A percentile compares a stretch with the other conserved stretches of the same genome.
These are phyloP conservation scores for Bombus cullumanus DNA, from an alignment of 1,140 invertebrate genomes.

Conservation along the genomic window DNA sequence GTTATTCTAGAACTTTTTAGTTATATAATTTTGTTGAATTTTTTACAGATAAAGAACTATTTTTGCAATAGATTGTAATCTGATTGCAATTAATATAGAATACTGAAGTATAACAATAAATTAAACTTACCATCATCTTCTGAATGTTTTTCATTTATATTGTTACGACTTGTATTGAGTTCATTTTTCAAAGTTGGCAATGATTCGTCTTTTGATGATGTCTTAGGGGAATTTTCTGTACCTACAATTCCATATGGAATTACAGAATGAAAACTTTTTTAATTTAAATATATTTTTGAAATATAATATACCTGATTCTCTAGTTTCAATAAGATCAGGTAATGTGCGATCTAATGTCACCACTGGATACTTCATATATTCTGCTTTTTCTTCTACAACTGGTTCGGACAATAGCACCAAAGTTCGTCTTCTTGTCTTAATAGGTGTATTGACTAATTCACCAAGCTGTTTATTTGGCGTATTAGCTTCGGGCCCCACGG, in stretches of 20 bases:
- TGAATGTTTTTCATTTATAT: constrained; percentile 28
- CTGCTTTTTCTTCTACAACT: constrained; percentile 64
- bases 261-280: background rate
- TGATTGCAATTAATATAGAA: background rate
- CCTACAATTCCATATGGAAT: background rate
- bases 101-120: background rate
- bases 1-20: constrained; percentile 10
- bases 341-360: constrained; percentile 43
- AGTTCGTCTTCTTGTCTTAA: constrained; percentile 57
- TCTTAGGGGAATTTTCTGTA: no score
- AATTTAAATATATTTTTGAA: background rate
- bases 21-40: constrained; percentile 2
- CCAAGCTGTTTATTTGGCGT: background rate
- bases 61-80: background rate
- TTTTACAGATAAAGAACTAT: background rate
- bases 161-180: constrained; percentile 5
- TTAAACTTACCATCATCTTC: constrained; percentile 50
- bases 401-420: constrained; percentile 59
- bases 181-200: constrained; percentile 6
- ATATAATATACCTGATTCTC: constrained; percentile 36
- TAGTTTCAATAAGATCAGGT: constrained; percentile 44
- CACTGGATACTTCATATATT: constrained; percentile 30
- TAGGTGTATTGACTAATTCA: constrained; percentile 44
- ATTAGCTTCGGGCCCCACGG: constrained; percentile 62
- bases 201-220: background rate